Conservation (phyloP, 1,140 invertebrate species). For the Diorhabda carinulata region DNA sequence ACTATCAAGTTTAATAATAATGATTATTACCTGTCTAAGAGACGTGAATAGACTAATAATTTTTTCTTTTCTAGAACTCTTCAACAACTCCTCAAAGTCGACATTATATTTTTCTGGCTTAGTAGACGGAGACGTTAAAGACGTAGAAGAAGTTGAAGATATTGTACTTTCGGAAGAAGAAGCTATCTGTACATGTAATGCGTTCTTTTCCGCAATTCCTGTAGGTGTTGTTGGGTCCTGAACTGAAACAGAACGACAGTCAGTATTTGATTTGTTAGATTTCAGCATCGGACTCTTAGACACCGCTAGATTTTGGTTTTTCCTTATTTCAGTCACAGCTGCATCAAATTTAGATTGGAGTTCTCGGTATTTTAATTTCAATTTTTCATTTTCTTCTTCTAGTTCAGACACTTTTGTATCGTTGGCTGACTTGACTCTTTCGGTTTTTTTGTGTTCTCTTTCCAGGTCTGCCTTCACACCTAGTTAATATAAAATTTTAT, state of each 20-base stretch:
- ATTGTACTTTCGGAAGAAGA: conserved; percentile 11
- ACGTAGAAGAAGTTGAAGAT: conserved; percentile 9
- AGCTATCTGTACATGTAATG: conserved; percentile 34
- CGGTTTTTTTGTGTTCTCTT: conserved; percentile 21
- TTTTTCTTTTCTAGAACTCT: conserved; percentile 13
- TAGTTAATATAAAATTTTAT: not conserved
- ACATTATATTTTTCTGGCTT: conserved; percentile 25
- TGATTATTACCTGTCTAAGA: conserved; percentile 14
- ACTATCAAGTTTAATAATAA: not conserved
- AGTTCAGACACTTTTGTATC: conserved; percentile 33
- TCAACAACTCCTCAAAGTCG: conserved; percentile 22
- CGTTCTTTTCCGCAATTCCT: conserved; percentile 33
- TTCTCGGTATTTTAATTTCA: conserved; percentile 30
- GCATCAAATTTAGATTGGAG: conserved; percentile 33
- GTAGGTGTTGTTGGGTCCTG: conserved; percentile 36
- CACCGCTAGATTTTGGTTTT: conserved; percentile 37
- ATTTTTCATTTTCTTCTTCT: conserved; percentile 35
- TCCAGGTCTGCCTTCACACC: conserved; percentile 24
- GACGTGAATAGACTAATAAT: conserved; percentile 19
- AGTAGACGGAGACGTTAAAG: conserved; percentile 11
- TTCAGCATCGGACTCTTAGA: conserved; percentile 23
- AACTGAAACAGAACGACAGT: conserved; percentile 44
- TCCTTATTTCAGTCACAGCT: conserved; percentile 29
- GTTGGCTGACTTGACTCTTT: conserved; percentile 28
- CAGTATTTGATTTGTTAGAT: conserved; percentile 33